Base-by-base conservation (phyloP, 2,888 invertebrate species). In the Entomobrya multifasciata region DNA sequence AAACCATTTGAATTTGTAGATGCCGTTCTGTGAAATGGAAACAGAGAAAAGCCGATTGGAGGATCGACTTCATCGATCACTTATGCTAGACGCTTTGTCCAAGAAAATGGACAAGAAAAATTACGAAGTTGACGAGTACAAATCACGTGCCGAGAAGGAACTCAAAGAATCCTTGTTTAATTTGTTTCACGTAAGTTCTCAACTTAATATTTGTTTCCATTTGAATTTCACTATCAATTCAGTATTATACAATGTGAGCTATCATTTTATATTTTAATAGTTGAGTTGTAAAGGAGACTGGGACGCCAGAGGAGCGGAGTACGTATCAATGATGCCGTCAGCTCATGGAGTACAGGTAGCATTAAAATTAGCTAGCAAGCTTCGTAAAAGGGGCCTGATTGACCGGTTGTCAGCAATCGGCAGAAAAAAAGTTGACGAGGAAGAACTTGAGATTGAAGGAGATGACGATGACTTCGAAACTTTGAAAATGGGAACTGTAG, bases 101-200 rank as follows among this genome's bases (percentile, higher is more conserved):
- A 90, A 90, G 74, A 90, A 90, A 80, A 89, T 90, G 89, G 90
- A 88, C 60, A 88, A 86, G 47, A 80, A 67, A 25, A 90, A 89
- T 11, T 90, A 92, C 20, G 90, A 91, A 62, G 86, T 90, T 17
- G 90, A 90, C 5, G 89, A 89, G 15, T 91, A 91, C 41, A 92
- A 92, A 77, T 91, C 91, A 2, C 95, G 95, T 41, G 94, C 95
- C 15, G 94, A 95, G n/a, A 95, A 95, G 92, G 93, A 94, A 22
- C 94, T 95, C 0, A 95, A 95, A 89, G 96, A 97, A 92, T 95
- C 96, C 5, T 95, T 97, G n/a, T 94, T 98, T 90, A 97, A 97
- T 93, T 93, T 98, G 67, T 98, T 98, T 93, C 97, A 97, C 65
- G 96, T 98, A 93, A 94, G 88, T n/a, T n/a, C n/a, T n/a, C n/a